Evolutionary conservation across 2,888 invertebrate species (phyloP).

Genomic region (Spodoptera exigua): DNA sequence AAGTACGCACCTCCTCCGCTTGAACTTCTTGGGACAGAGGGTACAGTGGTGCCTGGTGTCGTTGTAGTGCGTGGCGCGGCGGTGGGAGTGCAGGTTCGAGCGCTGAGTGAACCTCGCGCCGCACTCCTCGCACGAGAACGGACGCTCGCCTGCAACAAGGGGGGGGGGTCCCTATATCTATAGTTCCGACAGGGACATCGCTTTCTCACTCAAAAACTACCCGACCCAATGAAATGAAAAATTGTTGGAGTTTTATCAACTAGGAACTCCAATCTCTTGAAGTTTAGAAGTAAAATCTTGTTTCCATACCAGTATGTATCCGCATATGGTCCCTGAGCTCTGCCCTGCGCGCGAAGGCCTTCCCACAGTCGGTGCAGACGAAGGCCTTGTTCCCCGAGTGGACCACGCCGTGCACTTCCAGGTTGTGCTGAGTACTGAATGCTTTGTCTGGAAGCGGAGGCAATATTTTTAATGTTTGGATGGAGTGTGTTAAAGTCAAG

Average conservation of each 20-base stretch:
- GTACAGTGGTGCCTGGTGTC: slow-evolving; percentile 93
- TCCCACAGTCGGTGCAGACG: slow-evolving; percentile 66
- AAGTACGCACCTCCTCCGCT: slow-evolving; percentile 85
- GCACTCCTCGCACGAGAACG: slow-evolving; percentile 94
- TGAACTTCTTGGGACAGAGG: slow-evolving; percentile 93
- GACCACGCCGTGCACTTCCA: slow-evolving; percentile 94
- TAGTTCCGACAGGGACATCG: too few relatives aligned
- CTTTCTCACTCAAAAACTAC: too few relatives aligned
- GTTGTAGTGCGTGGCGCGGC: slow-evolving; percentile 93
- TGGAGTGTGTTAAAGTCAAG: too few relatives aligned
- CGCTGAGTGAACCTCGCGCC: slow-evolving; percentile 94
- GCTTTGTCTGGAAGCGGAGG: slow-evolving; percentile 89
- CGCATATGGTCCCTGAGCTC: slow-evolving; percentile 95
- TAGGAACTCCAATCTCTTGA: too few relatives aligned
- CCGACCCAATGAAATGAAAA: too few relatives aligned
- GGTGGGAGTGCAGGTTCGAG: slow-evolving; percentile 94
- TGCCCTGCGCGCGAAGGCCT: slow-evolving; percentile 92
- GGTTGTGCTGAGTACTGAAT: slow-evolving; percentile 93
- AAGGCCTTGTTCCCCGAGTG: slow-evolving; percentile 94
- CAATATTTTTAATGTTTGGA: too few relatives aligned
- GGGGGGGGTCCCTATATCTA: background rate
- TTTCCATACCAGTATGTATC: slow-evolving; percentile 91
- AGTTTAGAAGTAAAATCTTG: too few relatives aligned
- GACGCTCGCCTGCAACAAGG: slow-evolving; percentile 90
- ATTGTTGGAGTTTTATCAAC: too few relatives aligned